Evolutionary conservation across 2,888 invertebrate genomes (phyloP).

Genomic region (Tenthredo distinguenda): DNA sequence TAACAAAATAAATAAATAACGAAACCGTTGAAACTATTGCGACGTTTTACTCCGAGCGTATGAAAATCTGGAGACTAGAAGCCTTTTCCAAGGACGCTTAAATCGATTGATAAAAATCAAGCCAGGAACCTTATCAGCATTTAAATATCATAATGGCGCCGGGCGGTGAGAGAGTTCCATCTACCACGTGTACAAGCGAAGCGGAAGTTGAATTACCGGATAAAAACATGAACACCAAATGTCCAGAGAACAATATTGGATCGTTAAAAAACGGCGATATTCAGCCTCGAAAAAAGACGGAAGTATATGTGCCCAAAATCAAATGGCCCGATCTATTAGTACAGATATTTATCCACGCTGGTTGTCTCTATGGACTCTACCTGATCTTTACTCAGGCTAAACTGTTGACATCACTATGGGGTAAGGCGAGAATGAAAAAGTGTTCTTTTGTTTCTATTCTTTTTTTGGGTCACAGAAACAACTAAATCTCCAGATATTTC

Average conservation of each 20-base stretch:
- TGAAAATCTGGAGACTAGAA: not conserved
- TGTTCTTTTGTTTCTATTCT: not conserved
- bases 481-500: not conserved
- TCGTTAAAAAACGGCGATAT: slow-evolving; percentile 77
- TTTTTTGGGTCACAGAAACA: not conserved
- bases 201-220: slow-evolving; percentile 55
- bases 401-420: slow-evolving; percentile 85
- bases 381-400: slow-evolving; percentile 83
- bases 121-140: not conserved
- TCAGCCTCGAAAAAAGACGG: slow-evolving; percentile 66
- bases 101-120: slow-evolving; percentile 19
- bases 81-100: not conserved
- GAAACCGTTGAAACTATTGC: not conserved
- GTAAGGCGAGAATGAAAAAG: slow-evolving; percentile 79
- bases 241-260: slow-evolving; percentile 74
- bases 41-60: not conserved
- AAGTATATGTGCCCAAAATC: slow-evolving; percentile 81
- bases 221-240: slow-evolving; percentile 51
- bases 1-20: not conserved
- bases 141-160: slow-evolving; percentile 61
- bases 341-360: slow-evolving; percentile 85
- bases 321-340: slow-evolving; percentile 87
- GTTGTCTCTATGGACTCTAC: slow-evolving; percentile 86
- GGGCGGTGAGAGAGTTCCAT: slow-evolving; percentile 59
- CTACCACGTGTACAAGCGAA: slow-evolving; percentile 52